phyloP scores from a whole-genome alignment of 2,113 vertebrate genomes.

The Theristicus caerulescens region DNA sequence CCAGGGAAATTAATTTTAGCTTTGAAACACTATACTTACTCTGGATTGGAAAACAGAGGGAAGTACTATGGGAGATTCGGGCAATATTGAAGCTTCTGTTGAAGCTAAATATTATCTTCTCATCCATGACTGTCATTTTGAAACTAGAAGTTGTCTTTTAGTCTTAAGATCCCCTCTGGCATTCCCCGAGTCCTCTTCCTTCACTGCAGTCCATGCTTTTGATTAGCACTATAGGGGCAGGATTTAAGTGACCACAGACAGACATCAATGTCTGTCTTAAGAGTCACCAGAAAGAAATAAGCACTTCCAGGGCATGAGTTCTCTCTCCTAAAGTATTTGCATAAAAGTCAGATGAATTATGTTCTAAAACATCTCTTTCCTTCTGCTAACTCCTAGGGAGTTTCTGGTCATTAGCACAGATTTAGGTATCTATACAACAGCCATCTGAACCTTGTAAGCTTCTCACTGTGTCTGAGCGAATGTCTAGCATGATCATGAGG shows the following conservation, averaged over 20 bases:
- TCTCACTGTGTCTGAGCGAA: background rate
- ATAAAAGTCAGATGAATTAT: background rate
- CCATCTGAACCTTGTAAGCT: background rate
- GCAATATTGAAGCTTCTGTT: background rate
- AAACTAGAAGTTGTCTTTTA: background rate
- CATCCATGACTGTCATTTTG: background rate
- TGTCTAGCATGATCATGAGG: background rate
- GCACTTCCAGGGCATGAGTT: background rate
- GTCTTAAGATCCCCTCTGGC: background rate
- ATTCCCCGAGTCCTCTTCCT: background rate
- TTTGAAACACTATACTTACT: background rate
- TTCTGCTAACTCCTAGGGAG: background rate
- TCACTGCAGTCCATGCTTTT: rapidly evolving
- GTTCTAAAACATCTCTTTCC: background rate
- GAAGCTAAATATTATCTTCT: background rate
- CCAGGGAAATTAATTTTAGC: constrained; percentile 4
- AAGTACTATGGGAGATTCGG: background rate
- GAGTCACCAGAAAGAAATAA: background rate
- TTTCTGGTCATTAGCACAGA: background rate
- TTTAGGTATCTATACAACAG: background rate
- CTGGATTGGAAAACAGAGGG: background rate
- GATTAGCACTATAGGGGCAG: background rate
- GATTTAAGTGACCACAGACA: background rate
- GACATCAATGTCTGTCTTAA: background rate
- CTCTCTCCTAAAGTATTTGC: background rate